Base-by-base conservation (phyloP, 2,888 invertebrate genomes). In the Pandemis cinnamomeana region DNA sequence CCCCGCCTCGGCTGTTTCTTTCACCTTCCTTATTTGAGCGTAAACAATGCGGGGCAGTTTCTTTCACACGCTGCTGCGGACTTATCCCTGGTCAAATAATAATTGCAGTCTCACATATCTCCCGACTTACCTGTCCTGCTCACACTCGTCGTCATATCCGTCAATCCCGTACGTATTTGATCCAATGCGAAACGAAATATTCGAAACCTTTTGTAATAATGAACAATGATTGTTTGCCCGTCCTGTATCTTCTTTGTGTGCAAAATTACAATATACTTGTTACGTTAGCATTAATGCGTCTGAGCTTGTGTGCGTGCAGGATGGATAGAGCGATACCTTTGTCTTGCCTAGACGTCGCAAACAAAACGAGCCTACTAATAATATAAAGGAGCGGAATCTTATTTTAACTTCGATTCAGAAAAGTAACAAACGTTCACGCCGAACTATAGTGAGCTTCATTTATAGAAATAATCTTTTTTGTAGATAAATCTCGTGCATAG, bases 141-240 rank as follows among this genome's bases (percentile, higher is more conserved):
- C 89, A 78, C 89, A 87, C 93, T 80, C 82, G 85, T 83, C 80
- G 83, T 81, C 86, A 89, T 87, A 89, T 87, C 87, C 89, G 87
- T 89, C 88, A 89, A 84, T 89, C 87, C 86, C 86, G 80, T 87
- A 90, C 89, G 88, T 89, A 91, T 93, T 92, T 92, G 93, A 94
- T 93, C 90, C 90, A 90, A 91, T 88, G 90, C 91, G 92, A 93
- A 92, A 90, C 91, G 90, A 90, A 93, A 92, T 91, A 92, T 92
- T 91, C 88, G 88, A 92, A 91, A 92, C 88, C 94, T 93, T 93
- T 94, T 94, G 93, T 94, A 91, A 92, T 92, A 93, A 94, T 93
- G 92, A 93, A 93, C 93, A 93, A 93, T 93, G 92, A 94, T 93
- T 93, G 93, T 94, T 93, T 93, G 93, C 91, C 88, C 91, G 92